Evolutionary conservation across 2,113 vertebrate genomes (phyloP).

Genomic region (Holacanthus passer): DNA sequence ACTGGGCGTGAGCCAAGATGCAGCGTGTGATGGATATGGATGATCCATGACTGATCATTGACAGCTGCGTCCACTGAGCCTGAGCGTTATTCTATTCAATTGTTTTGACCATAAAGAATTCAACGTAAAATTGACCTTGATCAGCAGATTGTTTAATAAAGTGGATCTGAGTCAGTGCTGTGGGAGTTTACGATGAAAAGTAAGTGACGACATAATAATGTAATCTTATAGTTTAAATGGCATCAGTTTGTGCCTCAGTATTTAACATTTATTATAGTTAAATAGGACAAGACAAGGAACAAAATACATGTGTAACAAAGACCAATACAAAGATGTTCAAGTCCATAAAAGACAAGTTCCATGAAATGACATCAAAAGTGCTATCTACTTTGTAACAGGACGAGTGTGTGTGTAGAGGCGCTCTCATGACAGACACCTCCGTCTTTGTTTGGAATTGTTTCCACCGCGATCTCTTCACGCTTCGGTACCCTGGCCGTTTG

Average conservation of each 20-base stretch:
- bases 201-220: not conserved
- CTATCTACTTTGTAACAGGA: not conserved
- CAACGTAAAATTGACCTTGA: conserved; percentile 6
- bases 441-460: conserved; percentile 55
- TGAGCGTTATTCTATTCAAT: conserved; percentile 12
- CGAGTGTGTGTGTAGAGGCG: conserved; percentile 12
- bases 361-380: not conserved
- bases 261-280: not conserved
- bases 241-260: not conserved
- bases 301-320: not conserved
- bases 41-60: conserved; percentile 36
- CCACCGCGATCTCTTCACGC: conserved; percentile 61
- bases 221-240: not conserved
- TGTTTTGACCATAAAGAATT: conserved; percentile 25
- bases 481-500: conserved; percentile 57
- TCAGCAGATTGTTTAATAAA: not conserved
- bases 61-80: conserved; percentile 23
- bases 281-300: not conserved
- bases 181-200: not conserved
- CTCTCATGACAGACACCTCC: conserved; percentile 31
- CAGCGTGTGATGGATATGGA: conserved; percentile 48
- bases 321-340: not conserved
- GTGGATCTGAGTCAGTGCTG: not conserved
- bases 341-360: not conserved
- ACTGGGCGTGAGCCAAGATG: conserved; percentile 32